Base-by-base conservation (phyloP, 2,797 vertebrate species). In the Alosa sapidissima region DNA sequence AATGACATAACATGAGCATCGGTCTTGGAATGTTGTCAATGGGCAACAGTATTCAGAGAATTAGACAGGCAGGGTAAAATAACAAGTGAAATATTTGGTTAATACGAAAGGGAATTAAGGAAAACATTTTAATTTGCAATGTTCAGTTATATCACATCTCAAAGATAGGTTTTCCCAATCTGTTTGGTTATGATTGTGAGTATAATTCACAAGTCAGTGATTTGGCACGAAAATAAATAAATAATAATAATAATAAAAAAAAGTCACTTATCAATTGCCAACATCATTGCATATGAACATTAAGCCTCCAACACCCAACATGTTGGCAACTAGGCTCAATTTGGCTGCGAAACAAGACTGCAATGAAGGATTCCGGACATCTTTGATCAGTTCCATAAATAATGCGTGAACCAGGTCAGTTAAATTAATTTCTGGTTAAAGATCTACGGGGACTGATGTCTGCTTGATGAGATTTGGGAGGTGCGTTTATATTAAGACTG, bases 381-480 rank as follows among this genome's bases (percentile, higher is more conserved):
- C 5, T 47, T 78, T 78, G 14, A 41, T 78, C 72, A 78, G 72
- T 47, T 78, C 72, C 72, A 78, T 78, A 21, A 78, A 78, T 78
- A 78, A 78, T 47, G 16, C 41, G 41, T 78, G 41, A 78, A 78
- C 72, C 72, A 78, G 72, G 72, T 78, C 72, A 78, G 41, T 78
- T 45, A 47, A 78, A 78, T 47, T 47, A 19, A 47, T 47, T 78
- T 78, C 72, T 78, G 41, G 72, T 78, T 78, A 47, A 47, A 45
- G 8, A 3, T 47, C 13, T 47, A 8, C 21, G 5, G 72, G 72
- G 72, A 78, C 19, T 47, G 41, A 14, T 41, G 33, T 19, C 33
- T 45, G 45, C 41, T 47, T 78, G 72, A 78, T 78, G 36, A 47
- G 41, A 78, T 78, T 78, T 47, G 72, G 72, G 72, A 78, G 60